These are phyloP conservation scores for Augochlora pura DNA, from an alignment of 1,140 invertebrate genomes.

Conservation along the genomic window DNA sequence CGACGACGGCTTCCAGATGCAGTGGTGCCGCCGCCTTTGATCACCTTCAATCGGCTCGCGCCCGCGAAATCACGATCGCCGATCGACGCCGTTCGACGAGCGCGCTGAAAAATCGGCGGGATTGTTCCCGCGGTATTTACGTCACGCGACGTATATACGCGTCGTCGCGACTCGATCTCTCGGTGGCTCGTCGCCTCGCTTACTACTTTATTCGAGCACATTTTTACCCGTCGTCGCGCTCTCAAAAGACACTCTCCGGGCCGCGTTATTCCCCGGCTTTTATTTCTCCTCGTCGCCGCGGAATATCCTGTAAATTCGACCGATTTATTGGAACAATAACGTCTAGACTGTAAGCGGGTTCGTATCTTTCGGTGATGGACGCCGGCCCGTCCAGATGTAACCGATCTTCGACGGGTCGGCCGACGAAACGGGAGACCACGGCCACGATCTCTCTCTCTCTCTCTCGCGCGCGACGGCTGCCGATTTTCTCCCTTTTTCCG, in stretches of 20 bases:
- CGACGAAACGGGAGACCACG: background rate
- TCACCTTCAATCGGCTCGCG: no score
- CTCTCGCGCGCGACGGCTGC: no score
- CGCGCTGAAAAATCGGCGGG: no score
- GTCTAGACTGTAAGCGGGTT: constrained; percentile 7
- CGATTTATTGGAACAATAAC: constrained; percentile 60
- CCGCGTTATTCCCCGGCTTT: background rate
- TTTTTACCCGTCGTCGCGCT: background rate
- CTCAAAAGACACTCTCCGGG: background rate
- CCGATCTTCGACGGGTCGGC: constrained; percentile 9
- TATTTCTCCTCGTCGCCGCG: constrained; percentile 1
- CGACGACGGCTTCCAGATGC: constrained; percentile 39
- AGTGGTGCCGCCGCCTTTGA: constrained; percentile 21
- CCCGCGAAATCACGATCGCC: background rate
- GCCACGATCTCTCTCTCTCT: background rate
- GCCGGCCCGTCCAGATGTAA: constrained; percentile 15
- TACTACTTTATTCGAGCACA: background rate
- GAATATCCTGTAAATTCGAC: constrained; percentile 37
- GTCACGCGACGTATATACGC: no score
- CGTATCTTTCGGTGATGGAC: constrained; percentile 14
- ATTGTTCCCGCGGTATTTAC: no score
- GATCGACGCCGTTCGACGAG: background rate
- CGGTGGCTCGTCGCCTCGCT: no score
- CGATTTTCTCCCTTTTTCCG: no score
- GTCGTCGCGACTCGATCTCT: no score